phyloP scores from a whole-genome alignment of 2,888 invertebrate species.

The Idaea aversata region DNA sequence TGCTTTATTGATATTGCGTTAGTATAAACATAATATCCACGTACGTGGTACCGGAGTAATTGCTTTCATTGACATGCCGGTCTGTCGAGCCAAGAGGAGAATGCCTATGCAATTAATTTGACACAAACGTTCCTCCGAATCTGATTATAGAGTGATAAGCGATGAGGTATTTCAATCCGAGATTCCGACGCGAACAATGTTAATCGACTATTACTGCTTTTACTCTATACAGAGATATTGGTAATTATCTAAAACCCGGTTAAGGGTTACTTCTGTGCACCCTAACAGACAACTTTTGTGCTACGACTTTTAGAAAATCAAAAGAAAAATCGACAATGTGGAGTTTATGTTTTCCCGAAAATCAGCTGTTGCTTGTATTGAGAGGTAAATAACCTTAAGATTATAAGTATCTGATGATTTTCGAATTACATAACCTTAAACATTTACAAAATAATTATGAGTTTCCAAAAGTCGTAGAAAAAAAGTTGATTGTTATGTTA shows the following conservation, averaged over 20 bases:
- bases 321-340: too few species aligned
- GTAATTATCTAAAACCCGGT: not conserved
- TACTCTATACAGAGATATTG: not conserved
- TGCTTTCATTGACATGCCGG: slow-evolving; percentile 73
- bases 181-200: slow-evolving; percentile 1
- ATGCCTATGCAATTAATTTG: slow-evolving; percentile 71
- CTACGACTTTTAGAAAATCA: too few species aligned
- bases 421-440: too few species aligned
- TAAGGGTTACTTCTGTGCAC: too few species aligned
- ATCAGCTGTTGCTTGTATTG: too few species aligned
- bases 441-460: too few species aligned
- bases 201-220: not conserved
- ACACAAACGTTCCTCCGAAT: slow-evolving; percentile 57
- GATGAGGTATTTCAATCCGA: slow-evolving; percentile 19
- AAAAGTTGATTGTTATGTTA: too few species aligned
- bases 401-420: too few species aligned
- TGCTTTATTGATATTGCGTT: slow-evolving; percentile 43
- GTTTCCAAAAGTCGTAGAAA: too few species aligned
- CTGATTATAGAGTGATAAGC: slow-evolving; percentile 44
- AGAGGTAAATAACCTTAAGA: too few species aligned
- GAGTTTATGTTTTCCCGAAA: too few species aligned
- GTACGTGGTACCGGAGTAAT: slow-evolving; percentile 55
- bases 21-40: slow-evolving; percentile 23
- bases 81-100: slow-evolving; percentile 51
- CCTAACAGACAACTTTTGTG: too few species aligned